Evolutionary conservation across 2,888 invertebrate genomes (phyloP).

Genomic region (Ethmia dodecea): DNA sequence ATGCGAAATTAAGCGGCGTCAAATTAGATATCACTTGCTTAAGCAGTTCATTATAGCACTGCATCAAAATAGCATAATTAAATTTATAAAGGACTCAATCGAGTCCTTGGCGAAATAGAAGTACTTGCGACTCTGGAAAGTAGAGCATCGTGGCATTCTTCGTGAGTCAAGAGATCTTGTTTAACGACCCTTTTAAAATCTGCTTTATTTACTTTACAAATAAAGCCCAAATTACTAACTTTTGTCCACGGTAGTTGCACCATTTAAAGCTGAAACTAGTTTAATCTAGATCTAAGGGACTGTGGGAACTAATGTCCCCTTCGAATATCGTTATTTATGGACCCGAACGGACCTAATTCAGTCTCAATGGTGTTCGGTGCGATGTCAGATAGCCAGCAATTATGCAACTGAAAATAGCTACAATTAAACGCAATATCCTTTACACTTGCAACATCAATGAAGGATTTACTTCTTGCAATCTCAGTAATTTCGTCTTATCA

Average conservation of each 20-base stretch:
- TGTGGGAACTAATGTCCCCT: constrained; percentile 68
- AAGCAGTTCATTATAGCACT: no score
- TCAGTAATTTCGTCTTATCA: no score
- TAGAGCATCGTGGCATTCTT: constrained; percentile 56
- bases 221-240: constrained; percentile 20
- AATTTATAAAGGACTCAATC: constrained; percentile 5
- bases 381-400: background rate
- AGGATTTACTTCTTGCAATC: no score
- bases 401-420: no score
- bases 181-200: constrained; percentile 10
- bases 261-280: constrained; percentile 4
- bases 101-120: constrained; percentile 53
- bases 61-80: no score
- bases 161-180: constrained; percentile 31
- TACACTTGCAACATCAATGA: no score
- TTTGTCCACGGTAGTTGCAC: background rate
- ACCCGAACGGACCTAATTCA: constrained; percentile 1
- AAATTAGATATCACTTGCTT: no score
- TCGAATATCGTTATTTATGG: constrained; percentile 53
- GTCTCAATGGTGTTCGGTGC: background rate
- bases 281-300: constrained; percentile 43
- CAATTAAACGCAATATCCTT: no score
- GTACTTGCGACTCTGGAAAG: constrained; percentile 38
- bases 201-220: constrained; percentile 6
- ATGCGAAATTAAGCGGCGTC: no score